A percentile compares a stretch with the other conserved stretches of the same genome.
Evolutionary conservation across 2,113 vertebrate species (phyloP).

Genomic region (Vidua chalybeata): DNA sequence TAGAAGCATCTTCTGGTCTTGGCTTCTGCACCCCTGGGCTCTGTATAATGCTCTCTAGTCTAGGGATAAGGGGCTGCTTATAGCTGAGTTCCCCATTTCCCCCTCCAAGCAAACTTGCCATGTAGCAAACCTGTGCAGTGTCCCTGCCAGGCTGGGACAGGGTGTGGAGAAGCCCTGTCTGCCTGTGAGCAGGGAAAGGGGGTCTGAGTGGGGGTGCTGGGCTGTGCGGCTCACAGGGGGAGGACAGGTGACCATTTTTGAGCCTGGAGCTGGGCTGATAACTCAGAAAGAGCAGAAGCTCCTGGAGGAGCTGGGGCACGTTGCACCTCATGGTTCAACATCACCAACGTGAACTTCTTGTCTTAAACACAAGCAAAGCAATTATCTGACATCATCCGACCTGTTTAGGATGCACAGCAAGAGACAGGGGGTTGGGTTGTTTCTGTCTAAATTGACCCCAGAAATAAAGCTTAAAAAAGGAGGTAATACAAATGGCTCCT

Average conservation of each 20-base stretch:
- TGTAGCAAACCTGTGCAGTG: not conserved
- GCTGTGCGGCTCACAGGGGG: not conserved
- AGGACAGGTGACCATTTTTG: too few species aligned
- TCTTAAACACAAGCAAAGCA: not conserved
- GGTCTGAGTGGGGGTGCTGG: rapidly evolving
- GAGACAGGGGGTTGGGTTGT: not conserved
- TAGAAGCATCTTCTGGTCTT: not conserved
- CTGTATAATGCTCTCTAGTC: not conserved
- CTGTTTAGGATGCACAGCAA: not conserved
- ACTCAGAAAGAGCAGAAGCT: not conserved
- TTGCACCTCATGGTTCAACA: not conserved
- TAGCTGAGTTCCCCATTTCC: not conserved
- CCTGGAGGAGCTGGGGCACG: not conserved
- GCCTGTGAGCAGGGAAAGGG: not conserved
- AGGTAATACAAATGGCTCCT: not conserved
- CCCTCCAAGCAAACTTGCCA: rapidly evolving
- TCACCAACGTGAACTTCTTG: not conserved
- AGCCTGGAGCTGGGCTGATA: not conserved
- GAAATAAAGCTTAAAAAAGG: not conserved
- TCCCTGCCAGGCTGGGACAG: not conserved
- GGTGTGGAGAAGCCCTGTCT: not conserved
- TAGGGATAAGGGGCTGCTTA: not conserved
- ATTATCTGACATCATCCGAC: not conserved
- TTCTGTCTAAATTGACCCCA: not conserved
- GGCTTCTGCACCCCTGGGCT: not conserved